Evolutionary conservation across 2,113 vertebrate species (phyloP), one percentile per base, ranked within the genome.

Genomic region (Pelodiscus sinensis): DNA sequence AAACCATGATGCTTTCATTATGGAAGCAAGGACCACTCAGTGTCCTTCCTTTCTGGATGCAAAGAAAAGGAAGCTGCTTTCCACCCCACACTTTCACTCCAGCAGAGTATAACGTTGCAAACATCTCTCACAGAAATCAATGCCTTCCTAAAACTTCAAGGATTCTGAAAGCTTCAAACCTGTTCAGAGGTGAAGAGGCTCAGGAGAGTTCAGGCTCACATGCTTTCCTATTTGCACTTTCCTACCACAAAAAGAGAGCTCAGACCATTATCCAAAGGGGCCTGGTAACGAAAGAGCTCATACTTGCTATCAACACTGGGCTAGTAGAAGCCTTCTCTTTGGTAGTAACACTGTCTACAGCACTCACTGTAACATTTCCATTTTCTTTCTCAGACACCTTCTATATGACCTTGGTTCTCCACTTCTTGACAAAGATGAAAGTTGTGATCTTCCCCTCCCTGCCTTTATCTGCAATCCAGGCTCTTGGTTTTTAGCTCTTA

Each of bases 91-190:
- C 92, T 96, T 97, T 97, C 92, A 92, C 65, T 97, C 92, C 96
- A 96, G 94, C 95, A 84, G 96, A 97, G 96, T 92, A 60, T 92
- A 85, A 96, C 73, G 94, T 93, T 90, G 96, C 97, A 97, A 97
- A 97, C 94, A 97, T 96, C 93, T 94, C 95, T 95, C 3, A 2
- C 95, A 97, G 96, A 97, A 97, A 97, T 98, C 96, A 97, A 79
- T 94, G 94, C 90, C 96, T 94, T 95, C 95, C 96, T 93, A 95
- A 93, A 97, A 97, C 96, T 97, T 98, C 96, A 97, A 98, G 97
- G 96, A 96, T 84, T 77, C 92, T 92, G 96, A 92, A 93, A 97
- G 94, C 96, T 97, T 97, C 90, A 87, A 97, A 97, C 86, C 85
- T 95, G 93, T 93, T 97, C 96, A 95, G 96, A 96, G 94, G 96